Percentiles rank a stretch among this genome's conserved stretches.
These are phyloP conservation scores for Aplocera efformata DNA, from an alignment of 2,888 invertebrate genomes.

Conservation along the genomic window DNA sequence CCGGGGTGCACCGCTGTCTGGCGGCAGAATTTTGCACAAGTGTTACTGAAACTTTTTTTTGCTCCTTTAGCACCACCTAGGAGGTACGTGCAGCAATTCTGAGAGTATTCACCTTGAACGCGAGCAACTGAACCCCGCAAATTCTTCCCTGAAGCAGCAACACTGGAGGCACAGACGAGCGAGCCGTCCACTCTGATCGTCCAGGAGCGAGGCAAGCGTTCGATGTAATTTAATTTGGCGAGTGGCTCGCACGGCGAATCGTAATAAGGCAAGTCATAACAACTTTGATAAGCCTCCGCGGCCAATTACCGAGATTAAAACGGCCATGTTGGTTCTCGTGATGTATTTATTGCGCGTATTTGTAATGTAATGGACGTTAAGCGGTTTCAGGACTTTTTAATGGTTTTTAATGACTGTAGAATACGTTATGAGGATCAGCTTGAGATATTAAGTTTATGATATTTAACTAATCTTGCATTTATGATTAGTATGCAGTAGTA, in stretches of 20 bases:
- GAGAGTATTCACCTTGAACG: too few species aligned
- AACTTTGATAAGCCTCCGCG: constrained; percentile 63
- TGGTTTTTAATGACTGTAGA: too few species aligned
- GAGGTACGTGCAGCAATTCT: too few species aligned
- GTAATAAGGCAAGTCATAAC: constrained; percentile 61
- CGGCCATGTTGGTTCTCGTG: constrained; percentile 33
- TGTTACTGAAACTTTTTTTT: too few species aligned
- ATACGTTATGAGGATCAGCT: too few species aligned
- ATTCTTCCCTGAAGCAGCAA: constrained; percentile 1
- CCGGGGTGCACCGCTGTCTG: too few species aligned
- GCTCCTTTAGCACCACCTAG: too few species aligned
- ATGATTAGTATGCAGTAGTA: too few species aligned
- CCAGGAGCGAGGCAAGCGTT: constrained; percentile 33
- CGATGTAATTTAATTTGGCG: constrained; percentile 70
- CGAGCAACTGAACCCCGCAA: not conserved
- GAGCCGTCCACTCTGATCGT: not conserved
- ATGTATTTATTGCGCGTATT: constrained; percentile 24
- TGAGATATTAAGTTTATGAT: too few species aligned
- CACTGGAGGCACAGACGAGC: not conserved
- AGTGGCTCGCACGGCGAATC: constrained; percentile 52
- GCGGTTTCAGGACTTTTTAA: too few species aligned
- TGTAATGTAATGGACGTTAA: not conserved
- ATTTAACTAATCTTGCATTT: too few species aligned
- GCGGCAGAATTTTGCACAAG: too few species aligned
- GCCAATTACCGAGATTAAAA: constrained; percentile 58